phyloP scores from a whole-genome alignment of 2,797 vertebrate genomes.

The Crocidura indochinensis region DNA sequence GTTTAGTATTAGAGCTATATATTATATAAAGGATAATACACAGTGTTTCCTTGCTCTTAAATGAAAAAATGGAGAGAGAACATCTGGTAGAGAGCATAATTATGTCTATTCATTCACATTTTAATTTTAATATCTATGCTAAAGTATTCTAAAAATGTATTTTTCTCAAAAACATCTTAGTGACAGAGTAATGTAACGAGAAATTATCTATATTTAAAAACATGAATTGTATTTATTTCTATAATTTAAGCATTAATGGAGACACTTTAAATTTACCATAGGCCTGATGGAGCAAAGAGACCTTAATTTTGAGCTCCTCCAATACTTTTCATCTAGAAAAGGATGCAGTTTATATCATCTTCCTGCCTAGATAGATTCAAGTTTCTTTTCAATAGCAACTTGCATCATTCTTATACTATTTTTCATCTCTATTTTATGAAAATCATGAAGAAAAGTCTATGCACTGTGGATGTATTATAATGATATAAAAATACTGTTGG shows the following conservation, averaged over 20 bases:
- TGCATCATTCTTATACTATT: not conserved
- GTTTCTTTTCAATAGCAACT: not conserved
- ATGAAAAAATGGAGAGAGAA: constrained; percentile 58
- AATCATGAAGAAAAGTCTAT: not conserved
- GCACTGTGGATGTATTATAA: not conserved
- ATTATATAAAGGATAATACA: constrained; percentile 56
- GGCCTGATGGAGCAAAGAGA: not conserved
- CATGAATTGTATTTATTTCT: not conserved
- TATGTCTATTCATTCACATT: constrained; percentile 56
- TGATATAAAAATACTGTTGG: not conserved
- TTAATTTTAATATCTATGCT: constrained; percentile 66
- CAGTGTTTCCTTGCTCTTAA: constrained; percentile 14
- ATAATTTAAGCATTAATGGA: not conserved
- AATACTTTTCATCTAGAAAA: not conserved
- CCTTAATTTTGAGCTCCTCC: not conserved
- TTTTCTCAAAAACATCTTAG: constrained; percentile 24
- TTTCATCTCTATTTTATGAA: not conserved
- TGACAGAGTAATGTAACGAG: constrained; percentile 1
- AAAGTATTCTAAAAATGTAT: constrained; percentile 55
- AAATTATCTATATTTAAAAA: constrained; percentile 7
- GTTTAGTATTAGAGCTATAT: constrained; percentile 11
- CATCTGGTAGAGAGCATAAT: constrained; percentile 38
- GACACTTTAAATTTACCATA: not conserved
- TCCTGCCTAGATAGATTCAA: not conserved
- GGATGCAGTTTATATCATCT: accelerated